These are phyloP conservation scores for honey bee (Apis mellifera) DNA, from an alignment of 1,140 invertebrate genomes.

Conservation along the genomic window DNA sequence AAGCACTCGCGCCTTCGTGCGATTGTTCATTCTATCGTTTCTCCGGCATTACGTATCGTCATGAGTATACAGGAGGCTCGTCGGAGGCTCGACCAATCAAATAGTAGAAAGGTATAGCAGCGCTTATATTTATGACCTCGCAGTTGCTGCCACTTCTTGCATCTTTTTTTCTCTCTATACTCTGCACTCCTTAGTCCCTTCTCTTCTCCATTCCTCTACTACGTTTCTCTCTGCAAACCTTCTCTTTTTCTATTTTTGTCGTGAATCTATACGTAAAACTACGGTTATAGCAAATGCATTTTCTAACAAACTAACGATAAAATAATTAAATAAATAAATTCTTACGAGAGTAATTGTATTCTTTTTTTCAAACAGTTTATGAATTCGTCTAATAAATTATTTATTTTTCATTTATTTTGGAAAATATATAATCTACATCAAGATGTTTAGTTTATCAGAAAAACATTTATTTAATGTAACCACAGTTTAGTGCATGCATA, in stretches of 20 bases:
- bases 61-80: constrained; percentile 64
- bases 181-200: neutral
- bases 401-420: too few relatives aligned
- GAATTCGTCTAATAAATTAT: too few relatives aligned
- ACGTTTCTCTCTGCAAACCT: too few relatives aligned
- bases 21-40: constrained; percentile 7
- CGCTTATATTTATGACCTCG: constrained; percentile 43
- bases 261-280: neutral
- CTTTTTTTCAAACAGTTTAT: too few relatives aligned
- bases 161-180: constrained; percentile 17
- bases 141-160: neutral
- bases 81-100: constrained; percentile 64
- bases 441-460: too few relatives aligned
- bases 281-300: too few relatives aligned
- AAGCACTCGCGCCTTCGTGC: neutral
- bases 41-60: constrained; percentile 40
- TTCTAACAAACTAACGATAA: too few relatives aligned
- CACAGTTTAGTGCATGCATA: too few relatives aligned
- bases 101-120: constrained; percentile 50
- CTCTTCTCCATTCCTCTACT: neutral
- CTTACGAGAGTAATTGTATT: too few relatives aligned
- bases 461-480: too few relatives aligned
- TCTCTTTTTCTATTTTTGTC: neutral
- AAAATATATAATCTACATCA: too few relatives aligned
- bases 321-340: too few relatives aligned